phyloP scores from a whole-genome alignment of 2,888 invertebrate genomes.

The Chalcis sispes region DNA sequence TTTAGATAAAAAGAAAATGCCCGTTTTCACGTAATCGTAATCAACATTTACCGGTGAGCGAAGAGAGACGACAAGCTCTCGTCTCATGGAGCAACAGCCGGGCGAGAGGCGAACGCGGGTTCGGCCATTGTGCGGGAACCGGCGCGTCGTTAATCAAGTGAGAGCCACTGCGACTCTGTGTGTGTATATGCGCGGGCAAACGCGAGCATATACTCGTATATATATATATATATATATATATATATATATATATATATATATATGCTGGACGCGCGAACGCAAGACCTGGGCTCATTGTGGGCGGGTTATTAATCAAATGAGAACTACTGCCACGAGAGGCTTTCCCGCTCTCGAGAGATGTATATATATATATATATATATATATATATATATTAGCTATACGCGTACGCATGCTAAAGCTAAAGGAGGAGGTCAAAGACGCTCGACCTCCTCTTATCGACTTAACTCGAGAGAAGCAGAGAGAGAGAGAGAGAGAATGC shows the following conservation, averaged over 20 bases:
- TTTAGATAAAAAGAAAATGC: too few relatives aligned
- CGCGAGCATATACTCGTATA: too few relatives aligned
- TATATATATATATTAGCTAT: conserved; percentile 64
- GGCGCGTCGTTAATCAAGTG: conserved; percentile 73
- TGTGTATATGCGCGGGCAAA: background rate
- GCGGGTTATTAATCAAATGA: conserved; percentile 76
- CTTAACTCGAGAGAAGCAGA: conserved; percentile 61
- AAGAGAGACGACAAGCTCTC: too few relatives aligned
- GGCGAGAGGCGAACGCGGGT: too few relatives aligned
- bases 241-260: too few relatives aligned
- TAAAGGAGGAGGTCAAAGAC: background rate
- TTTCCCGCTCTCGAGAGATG: conserved; percentile 54
- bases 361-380: background rate
- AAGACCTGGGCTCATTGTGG: conserved; percentile 68
- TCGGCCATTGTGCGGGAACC: conserved; percentile 29
- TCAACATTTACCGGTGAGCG: too few relatives aligned
- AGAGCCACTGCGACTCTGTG: conserved; percentile 74
- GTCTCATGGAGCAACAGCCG: too few relatives aligned
- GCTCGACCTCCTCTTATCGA: conserved; percentile 66
- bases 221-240: too few relatives aligned
- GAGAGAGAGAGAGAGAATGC: conserved; percentile 12
- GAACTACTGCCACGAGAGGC: conserved; percentile 70
- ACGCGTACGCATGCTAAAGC: conserved; percentile 59
- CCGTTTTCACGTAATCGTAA: too few relatives aligned
- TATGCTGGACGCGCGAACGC: too few relatives aligned